Evolutionary conservation across 2,888 invertebrate genomes (phyloP), one percentile per base, ranked within the genome.

Genomic region (Pemphredon lugubris): DNA sequence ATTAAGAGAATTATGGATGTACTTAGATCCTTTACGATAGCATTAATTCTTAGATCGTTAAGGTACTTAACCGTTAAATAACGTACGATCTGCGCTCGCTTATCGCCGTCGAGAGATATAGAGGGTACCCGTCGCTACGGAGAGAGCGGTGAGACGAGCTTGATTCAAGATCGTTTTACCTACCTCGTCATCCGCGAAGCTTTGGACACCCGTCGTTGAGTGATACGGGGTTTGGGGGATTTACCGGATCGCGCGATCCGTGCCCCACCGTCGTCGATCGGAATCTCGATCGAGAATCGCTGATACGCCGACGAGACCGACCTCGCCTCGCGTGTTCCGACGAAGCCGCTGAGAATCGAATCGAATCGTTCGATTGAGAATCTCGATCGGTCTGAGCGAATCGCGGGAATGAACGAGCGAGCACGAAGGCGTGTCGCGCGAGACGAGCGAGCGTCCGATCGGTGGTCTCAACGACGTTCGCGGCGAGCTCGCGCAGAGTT

Each of bases 1-100:
- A 48, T 50, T 60, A 57, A 59, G 23, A 48, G 16, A 59, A 59
- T 42, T 58, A 18, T 20, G 14, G n/a, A 18, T 39, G 51, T 54
- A 63, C 39, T 39, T 68, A 69, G 34, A 59, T 26, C 16, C 45
- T 30, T 20, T 67, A 37, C 9, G 59, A 30, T 13, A 21, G 14
- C n/a, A 30, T 37, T 59, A 54, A 54, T 37, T 54, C 48, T 37
- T 68, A 60, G 48, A 42, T 55, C 54, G 47, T 60, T 39, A 54
- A 60, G 32, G 47, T 45, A 51, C 53, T 60, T n/a, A n/a, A 37
- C 14, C 13, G 58, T 53, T 67, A 47, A 40, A n/a, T 21, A 16
- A 26, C 47, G 14, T 32, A 45, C 0, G 37, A 65, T 57, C 21
- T 34, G 14, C 57, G 37, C 32, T 32, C 34, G 50, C 23, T 13